Evolutionary conservation across 2,888 invertebrate species (phyloP).

Genomic region (Heteromurus nitidus): DNA sequence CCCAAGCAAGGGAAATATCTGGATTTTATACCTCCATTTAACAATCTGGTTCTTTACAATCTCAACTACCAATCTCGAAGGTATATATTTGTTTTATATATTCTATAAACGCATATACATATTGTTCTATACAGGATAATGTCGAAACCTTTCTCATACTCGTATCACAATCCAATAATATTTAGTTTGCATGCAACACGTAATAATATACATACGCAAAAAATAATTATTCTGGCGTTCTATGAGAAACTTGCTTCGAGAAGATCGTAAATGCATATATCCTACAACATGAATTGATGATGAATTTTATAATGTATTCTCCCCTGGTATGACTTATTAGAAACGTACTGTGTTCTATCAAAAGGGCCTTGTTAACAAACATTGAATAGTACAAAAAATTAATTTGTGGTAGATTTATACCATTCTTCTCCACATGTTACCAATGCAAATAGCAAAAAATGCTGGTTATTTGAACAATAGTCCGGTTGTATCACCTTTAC

Average conservation of each 20-base stretch:
- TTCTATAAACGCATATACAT: background rate
- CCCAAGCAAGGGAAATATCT: background rate
- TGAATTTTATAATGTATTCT: no score
- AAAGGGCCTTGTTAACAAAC: no score
- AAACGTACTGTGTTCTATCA: no score
- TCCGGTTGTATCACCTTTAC: no score
- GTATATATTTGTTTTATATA: background rate
- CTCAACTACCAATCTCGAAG: background rate
- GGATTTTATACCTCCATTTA: constrained; percentile 2
- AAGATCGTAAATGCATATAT: background rate
- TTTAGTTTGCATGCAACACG: background rate
- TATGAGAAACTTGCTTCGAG: background rate
- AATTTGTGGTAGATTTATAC: no score
- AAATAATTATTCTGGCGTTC: background rate
- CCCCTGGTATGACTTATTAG: no score
- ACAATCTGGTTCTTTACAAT: background rate
- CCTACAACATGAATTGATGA: background rate
- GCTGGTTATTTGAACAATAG: no score
- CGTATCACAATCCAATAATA: background rate
- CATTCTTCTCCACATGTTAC: no score
- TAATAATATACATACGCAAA: background rate
- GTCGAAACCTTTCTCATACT: background rate
- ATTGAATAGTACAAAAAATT: background rate
- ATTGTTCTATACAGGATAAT: background rate
- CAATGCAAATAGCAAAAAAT: no score